Base-by-base conservation (phyloP, 2,888 invertebrate genomes). In the Neoascia interrupta region DNA sequence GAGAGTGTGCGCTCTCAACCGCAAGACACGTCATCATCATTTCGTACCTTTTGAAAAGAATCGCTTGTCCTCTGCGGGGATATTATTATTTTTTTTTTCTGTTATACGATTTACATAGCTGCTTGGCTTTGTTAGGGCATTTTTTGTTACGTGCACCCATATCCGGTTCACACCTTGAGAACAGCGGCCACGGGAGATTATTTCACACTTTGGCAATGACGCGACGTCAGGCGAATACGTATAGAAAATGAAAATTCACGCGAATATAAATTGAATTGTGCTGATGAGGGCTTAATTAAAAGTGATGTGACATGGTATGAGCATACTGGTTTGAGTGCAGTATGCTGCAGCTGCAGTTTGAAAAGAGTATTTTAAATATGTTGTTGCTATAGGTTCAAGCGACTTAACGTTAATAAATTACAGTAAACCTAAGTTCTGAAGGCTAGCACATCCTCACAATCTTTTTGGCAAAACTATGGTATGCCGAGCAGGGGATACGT, bases 151-250 rank as follows among this genome's bases (percentile, higher is more conserved):
- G 31, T 72, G 64, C 76, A 76, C 72, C 76, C 64, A 73, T 79
- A 79, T 79, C 73, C 79, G 79, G 73, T 79, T 79, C 66, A 79
- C 79, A 79, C 79, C 73, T 79, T 54, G 23, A 54, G 31, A 51
- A 37, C 37, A 73, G 51, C 64, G 56, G 39, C 51, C n/a, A n/a
- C n/a, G 34, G 49, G 43, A 51, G 61, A 72, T 72, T 70, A 34
- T 47, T 72, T 76, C 64, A 76, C 76, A 72, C 64, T 72, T 64
- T 70, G 53, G 63, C 54, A 66, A 37, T 15, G 60, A 60, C 11
- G 45, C 47, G 45, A 47, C 39, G 54, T 41, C 19, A 26, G 39
- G 19, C 23, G 23, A n/a, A n/a, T n/a, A n/a, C n/a, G 36, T 21
- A 26, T 26, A 10, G 26, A 26, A 39, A 21, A 49, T 15, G 56